Evolutionary conservation across 2,888 invertebrate species (phyloP), one percentile per base, ranked within the genome.

Genomic region (Chydorus sphaericus): DNA sequence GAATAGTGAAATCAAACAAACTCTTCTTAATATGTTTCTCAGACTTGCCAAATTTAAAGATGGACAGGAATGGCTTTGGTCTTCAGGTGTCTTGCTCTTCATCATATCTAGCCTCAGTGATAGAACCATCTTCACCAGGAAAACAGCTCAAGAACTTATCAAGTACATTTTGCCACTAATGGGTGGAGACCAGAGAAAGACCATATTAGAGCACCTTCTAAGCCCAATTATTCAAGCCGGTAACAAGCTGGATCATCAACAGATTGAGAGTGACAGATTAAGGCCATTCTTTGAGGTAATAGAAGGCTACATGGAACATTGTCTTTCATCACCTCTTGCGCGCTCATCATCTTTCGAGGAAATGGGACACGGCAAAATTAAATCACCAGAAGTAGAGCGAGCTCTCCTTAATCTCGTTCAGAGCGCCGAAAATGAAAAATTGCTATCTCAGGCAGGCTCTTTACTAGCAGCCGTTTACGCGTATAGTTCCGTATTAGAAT

Each of bases 61-160:
- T 16, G 52, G 52, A 16, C 18, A 8, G 37, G 2, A 36, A 5
- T 36, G 26, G 23, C 7, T 52, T 3, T 33, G 23, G 33, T 23
- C 23, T 26, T 14, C 28, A 49, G 36, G 39, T 31, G 20, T 48
- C 7, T 28, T 33, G 33, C 53, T 38, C 26, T 33, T 55, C 7
- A 26, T 31, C 16, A n/a, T 48, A 33, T 10, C 16, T 7, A 38
- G 55, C 8, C 31, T 55, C 20, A 48, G 33, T 28, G 55, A 55
- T 23, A 16, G 38, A 4, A 55, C 55, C n/a, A 48, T 55, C 23
- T 55, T 55, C 33, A 55, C 49, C 14, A 36, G 37, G 23, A 55
- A 55, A 33, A 33, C 30, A 28, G 18, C 55, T 1, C 11, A 48
- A 20, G 48, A 55, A n/a, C 14, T 23, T 18, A 28, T 55, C 11